These are phyloP conservation scores for Drosophila kambysellisi DNA, from an alignment of 2,888 invertebrate species.

Conservation along the genomic window DNA sequence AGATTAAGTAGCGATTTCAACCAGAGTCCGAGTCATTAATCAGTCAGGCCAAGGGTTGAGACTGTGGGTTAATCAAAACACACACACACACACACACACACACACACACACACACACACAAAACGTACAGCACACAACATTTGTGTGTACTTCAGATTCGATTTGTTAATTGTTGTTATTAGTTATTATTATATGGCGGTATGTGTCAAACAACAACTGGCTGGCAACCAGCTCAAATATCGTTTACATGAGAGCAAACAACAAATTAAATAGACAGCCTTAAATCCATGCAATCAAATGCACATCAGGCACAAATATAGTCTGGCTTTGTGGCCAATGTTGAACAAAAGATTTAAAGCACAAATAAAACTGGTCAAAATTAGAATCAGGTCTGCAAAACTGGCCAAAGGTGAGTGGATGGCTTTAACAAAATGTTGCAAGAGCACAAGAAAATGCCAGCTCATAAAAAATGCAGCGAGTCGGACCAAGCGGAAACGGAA, in stretches of 20 bases:
- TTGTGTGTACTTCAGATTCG: conserved; percentile 29
- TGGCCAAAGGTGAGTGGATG: conserved; percentile 1
- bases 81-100: neutral
- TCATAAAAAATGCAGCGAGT: conserved; percentile 40
- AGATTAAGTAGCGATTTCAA: conserved; percentile 71
- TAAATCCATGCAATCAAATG: conserved; percentile 36
- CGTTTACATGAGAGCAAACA: conserved; percentile 40
- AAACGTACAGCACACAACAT: neutral
- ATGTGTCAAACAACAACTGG: conserved; percentile 20
- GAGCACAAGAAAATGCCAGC: neutral
- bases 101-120: neutral
- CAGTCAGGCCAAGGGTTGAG: conserved; percentile 53
- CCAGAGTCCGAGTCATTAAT: conserved; percentile 59
- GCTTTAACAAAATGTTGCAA: conserved; percentile 1
- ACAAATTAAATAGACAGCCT: conserved; percentile 43
- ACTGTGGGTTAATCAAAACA: conserved; percentile 8
- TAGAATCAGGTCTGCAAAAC: neutral
- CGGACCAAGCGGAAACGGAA: conserved; percentile 61
- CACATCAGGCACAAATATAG: conserved; percentile 20
- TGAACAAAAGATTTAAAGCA: conserved; percentile 29
- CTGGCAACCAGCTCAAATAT: conserved; percentile 32
- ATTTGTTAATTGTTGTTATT: conserved; percentile 74
- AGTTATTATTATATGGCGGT: conserved; percentile 56
- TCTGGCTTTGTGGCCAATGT: neutral
- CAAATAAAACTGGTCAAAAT: conserved; percentile 7